phyloP scores from a whole-genome alignment of 1,140 invertebrate genomes.

The Wasmannia auropunctata region DNA sequence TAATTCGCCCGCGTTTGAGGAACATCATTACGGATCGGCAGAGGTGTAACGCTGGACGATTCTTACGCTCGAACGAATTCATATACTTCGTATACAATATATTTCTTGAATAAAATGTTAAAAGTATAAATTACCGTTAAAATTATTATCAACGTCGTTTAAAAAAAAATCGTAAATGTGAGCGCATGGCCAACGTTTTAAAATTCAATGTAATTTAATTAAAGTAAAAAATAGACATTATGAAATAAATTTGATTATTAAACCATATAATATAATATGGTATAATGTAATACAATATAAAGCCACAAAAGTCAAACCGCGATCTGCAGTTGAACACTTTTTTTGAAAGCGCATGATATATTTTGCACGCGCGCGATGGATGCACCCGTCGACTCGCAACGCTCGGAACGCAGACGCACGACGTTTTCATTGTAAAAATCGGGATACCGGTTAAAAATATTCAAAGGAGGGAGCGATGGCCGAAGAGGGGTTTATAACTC shows the following conservation, averaged over 20 bases:
- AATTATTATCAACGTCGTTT: background rate
- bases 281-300: slow-evolving; percentile 21
- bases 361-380: slow-evolving; percentile 4
- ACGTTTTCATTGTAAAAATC: slow-evolving; percentile 77
- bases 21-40: slow-evolving; percentile 52
- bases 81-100: background rate
- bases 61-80: background rate
- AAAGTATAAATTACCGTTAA: background rate
- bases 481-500: slow-evolving; percentile 84
- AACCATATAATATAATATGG: background rate
- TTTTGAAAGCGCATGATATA: background rate
- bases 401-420: slow-evolving; percentile 23
- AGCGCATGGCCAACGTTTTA: background rate
- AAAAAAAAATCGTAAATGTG: background rate
- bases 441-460: slow-evolving; percentile 78
- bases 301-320: slow-evolving; percentile 1
- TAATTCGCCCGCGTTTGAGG: slow-evolving; percentile 56
- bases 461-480: slow-evolving; percentile 74
- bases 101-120: background rate
- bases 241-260: background rate
- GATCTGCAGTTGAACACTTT: background rate
- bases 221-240: background rate
- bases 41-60: background rate
- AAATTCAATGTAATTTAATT: slow-evolving; percentile 36
- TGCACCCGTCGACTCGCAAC: background rate